A percentile compares a stretch with the other conserved stretches of the same genome.
Conservation (phyloP, 2,888 invertebrate species). For the Hofmannophila pseudospretella region DNA sequence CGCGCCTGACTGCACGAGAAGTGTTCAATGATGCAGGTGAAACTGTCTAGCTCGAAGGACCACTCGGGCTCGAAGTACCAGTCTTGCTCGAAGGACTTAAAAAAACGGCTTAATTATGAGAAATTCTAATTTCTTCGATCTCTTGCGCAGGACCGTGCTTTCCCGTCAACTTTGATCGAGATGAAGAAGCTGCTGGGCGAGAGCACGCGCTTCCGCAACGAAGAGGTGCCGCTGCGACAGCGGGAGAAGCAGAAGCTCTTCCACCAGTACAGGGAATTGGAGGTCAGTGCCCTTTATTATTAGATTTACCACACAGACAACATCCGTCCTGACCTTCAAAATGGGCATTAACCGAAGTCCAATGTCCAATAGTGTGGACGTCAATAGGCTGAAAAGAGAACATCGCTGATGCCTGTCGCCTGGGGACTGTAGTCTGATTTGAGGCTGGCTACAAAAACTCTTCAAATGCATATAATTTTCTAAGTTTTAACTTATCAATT, state of each 20-base stretch:
- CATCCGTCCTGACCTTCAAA: no score
- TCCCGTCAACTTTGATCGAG: conserved; percentile 95
- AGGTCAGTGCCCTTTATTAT: no score
- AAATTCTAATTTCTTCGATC: neutral
- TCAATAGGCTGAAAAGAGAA: no score
- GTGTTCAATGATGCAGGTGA: conserved; percentile 85
- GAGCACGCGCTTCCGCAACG: conserved; percentile 93
- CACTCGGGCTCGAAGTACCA: neutral
- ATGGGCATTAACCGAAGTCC: no score
- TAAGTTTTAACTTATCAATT: no score
- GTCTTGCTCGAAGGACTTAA: conserved; percentile 1
- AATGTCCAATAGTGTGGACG: no score
- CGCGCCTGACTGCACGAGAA: conserved; percentile 96
- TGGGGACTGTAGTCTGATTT: no score
- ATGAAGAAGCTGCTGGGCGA: conserved; percentile 96
- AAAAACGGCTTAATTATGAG: no score
- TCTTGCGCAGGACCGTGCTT: conserved; percentile 85
- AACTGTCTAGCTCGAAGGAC: conserved; percentile 4
- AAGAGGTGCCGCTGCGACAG: conserved; percentile 94
- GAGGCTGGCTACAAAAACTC: no score
- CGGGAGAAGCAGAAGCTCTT: conserved; percentile 93
- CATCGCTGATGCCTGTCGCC: no score
- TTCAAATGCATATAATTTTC: no score
- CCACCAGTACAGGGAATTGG: conserved; percentile 91
- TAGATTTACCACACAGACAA: no score